Base-by-base conservation (phyloP, 2,888 invertebrate species). In the Galerucella calmariensis region DNA sequence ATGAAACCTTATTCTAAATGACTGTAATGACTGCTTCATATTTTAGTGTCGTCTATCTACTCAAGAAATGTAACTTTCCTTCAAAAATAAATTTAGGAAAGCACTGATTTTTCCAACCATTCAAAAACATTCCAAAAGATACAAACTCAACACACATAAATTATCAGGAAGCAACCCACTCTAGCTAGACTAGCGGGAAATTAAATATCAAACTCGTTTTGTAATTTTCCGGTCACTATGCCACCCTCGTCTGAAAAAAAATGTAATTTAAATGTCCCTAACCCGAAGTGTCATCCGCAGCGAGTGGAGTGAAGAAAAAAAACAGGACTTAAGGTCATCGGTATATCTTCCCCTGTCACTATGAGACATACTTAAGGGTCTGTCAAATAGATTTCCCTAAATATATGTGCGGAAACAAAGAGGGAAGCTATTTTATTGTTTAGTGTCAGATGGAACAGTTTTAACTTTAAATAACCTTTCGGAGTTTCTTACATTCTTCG, bases 261-360 rank as follows among this genome's bases (percentile, higher is more conserved):
- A 82, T 84, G 84, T 84, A 86, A 86, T 86, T 85, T 85, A 85
- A 85, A 86, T 83, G 83, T 82, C 80, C 84, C 82, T 82, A 78
- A 75, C 77, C 77, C 73, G 72, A 77, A 74, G 78, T 79, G 79
- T 79, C 79, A 79, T 79, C 79, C 74, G 63, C 79, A 79, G 78
- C 73, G 63, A 73, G 27, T 62, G 35, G 27, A n/a, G 62, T 62
- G 24, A 48, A 48, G 48, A 56, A 16, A 65, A 67, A 77, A 72
- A 75, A 73, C 72, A 72, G 58, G 66, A 72, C 72, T 72, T 72
- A 72, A 72, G 72, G 72, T 72, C 72, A 72, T 72, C 72, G 58
- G 72, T 72, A 70, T 70, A 72, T 72, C 72, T 72, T 72, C 66
- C 72, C 72, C 66, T 65, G 66, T 72, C 66, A 41, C 16, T 65